phyloP scores from a whole-genome alignment of 2,797 vertebrate genomes.

The Gambusia yucatana region DNA sequence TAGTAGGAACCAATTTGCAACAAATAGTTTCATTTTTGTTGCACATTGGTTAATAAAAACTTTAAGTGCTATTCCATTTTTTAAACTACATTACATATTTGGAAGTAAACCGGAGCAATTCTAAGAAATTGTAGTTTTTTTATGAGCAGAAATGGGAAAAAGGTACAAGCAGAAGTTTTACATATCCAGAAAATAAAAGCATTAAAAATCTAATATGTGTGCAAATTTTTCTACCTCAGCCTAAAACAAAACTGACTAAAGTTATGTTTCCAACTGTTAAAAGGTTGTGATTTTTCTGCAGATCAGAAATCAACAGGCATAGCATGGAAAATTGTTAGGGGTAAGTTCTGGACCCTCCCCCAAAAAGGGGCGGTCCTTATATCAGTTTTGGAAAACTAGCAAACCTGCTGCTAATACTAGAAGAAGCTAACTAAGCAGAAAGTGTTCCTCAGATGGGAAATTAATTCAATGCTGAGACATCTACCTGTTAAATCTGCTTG shows the following conservation, averaged over 20 bases:
- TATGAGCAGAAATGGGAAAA: neutral
- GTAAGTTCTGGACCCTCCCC: neutral
- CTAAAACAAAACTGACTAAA: no score
- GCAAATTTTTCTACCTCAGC: neutral
- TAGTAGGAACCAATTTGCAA: no score
- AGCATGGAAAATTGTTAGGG: neutral
- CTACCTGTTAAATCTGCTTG: no score
- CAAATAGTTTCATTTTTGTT: no score
- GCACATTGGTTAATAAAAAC: neutral
- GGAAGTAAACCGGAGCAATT: neutral
- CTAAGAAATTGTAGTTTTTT: neutral
- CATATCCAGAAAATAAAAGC: neutral
- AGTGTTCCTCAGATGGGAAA: no score
- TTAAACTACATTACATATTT: neutral
- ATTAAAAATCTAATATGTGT: neutral
- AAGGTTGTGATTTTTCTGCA: neutral
- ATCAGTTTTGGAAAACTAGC: no score
- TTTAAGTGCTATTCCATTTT: neutral
- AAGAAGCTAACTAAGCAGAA: no score
- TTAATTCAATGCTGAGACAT: no score
- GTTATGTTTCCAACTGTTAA: neutral
- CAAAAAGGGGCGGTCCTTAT: neutral
- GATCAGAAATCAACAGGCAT: neutral
- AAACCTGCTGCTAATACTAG: no score
- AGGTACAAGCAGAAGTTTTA: neutral